phyloP scores from a whole-genome alignment of 2,113 vertebrate genomes.

The Chloroceryle aenea region DNA sequence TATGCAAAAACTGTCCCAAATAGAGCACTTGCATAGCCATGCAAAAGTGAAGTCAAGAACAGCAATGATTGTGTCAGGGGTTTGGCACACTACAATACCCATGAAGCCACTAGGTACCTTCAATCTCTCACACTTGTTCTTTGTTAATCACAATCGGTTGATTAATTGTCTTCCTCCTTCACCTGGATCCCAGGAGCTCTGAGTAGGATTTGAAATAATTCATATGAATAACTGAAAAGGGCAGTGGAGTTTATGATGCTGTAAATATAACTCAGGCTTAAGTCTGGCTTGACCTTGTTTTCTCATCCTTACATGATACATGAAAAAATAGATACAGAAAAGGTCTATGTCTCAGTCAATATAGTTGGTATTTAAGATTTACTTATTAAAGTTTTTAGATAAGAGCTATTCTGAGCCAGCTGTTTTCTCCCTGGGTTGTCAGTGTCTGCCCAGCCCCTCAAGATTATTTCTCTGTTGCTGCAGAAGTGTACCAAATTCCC shows the following conservation, averaged over 20 bases:
- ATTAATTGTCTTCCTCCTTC: neutral
- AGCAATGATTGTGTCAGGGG: neutral
- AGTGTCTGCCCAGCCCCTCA: neutral
- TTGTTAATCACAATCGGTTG: neutral
- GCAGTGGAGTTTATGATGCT: neutral
- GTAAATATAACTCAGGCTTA: neutral
- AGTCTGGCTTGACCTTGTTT: neutral
- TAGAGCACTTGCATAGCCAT: neutral
- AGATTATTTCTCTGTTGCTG: neutral
- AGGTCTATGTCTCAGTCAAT: neutral
- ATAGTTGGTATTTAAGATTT: neutral
- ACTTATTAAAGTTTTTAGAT: neutral
- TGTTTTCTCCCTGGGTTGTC: neutral
- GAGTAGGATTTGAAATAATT: neutral
- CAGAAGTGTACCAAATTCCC: neutral
- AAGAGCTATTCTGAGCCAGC: neutral
- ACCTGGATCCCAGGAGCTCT: neutral
- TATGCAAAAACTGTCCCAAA: neutral
- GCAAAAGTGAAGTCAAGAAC: neutral
- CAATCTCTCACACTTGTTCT: accelerated
- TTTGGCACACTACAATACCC: neutral
- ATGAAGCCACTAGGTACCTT: neutral
- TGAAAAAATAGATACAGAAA: neutral
- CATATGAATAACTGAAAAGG: neutral
- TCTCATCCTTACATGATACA: neutral